These are phyloP conservation scores for Athene cunicularia DNA, from an alignment of 2,113 vertebrate species.

Conservation along the genomic window DNA sequence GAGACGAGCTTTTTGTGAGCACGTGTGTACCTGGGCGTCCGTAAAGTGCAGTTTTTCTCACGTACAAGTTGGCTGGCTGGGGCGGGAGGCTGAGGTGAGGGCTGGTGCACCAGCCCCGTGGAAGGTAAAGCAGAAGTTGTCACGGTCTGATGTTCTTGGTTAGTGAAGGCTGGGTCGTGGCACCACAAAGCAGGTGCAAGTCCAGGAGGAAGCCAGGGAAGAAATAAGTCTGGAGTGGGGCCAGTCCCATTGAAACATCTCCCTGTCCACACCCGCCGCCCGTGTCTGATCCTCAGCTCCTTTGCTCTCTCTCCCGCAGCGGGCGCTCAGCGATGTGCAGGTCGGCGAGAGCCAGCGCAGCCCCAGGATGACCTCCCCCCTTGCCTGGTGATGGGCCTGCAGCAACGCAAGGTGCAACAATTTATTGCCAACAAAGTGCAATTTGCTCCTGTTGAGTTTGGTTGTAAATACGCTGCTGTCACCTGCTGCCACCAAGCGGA, in stretches of 20 bases:
- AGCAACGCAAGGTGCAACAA: neutral
- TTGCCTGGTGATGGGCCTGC: slow-evolving; percentile 85
- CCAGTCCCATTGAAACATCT: neutral
- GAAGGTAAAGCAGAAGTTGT: neutral
- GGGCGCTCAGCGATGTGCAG: slow-evolving; percentile 89
- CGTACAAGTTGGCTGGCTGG: accelerated
- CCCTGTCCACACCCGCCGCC: neutral
- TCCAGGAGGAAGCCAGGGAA: accelerated
- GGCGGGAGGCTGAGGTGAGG: neutral
- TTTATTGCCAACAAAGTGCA: slow-evolving; percentile 57
- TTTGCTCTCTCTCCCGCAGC: slow-evolving; percentile 71
- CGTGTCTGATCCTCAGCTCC: neutral
- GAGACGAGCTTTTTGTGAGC: neutral
- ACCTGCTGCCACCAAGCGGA: neutral
- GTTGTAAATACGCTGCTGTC: slow-evolving; percentile 20
- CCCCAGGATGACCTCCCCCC: slow-evolving; percentile 87
- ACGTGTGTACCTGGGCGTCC: neutral
- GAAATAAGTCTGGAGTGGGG: neutral
- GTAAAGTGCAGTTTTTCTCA: neutral
- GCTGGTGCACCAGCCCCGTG: neutral
- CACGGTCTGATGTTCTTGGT: neutral
- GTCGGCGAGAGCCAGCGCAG: slow-evolving; percentile 84
- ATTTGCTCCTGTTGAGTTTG: neutral
- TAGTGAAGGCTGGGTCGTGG: neutral
- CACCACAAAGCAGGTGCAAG: neutral